These are phyloP conservation scores for Nymphalis io DNA, from an alignment of 1,140 invertebrate genomes.

Conservation along the genomic window DNA sequence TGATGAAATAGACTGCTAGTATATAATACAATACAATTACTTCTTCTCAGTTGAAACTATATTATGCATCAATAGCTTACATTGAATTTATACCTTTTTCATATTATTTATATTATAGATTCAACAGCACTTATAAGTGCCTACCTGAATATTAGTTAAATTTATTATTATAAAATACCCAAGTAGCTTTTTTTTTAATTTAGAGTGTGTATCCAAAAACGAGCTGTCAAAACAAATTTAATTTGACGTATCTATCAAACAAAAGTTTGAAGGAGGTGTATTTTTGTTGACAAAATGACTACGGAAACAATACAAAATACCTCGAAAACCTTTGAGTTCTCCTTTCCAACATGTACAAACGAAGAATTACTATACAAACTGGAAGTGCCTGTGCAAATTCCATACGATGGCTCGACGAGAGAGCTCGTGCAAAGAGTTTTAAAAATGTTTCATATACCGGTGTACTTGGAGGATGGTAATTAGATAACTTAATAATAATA, in stretches of 20 bases:
- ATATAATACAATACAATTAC: no score
- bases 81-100: no score
- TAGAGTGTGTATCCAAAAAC: background rate
- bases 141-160: no score
- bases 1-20: no score
- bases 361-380: slow-evolving; percentile 81
- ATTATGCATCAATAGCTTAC: no score
- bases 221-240: background rate
- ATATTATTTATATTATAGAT: no score
- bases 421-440: slow-evolving; percentile 86
- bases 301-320: slow-evolving; percentile 65
- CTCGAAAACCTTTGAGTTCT: slow-evolving; percentile 81
- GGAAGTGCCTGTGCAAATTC: slow-evolving; percentile 84
- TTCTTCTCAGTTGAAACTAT: no score
- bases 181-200: no score
- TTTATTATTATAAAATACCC: no score
- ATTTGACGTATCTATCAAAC: background rate
- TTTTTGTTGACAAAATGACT: slow-evolving; percentile 54
- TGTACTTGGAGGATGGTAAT: slow-evolving; percentile 82
- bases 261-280: background rate
- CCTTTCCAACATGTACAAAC: slow-evolving; percentile 83
- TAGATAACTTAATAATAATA: slow-evolving; percentile 15
- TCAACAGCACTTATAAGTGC: no score
- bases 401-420: slow-evolving; percentile 81
- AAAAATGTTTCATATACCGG: slow-evolving; percentile 86